These are phyloP conservation scores for Yoshiicerus persimilis DNA, from an alignment of 1,140 invertebrate species.

Conservation along the genomic window DNA sequence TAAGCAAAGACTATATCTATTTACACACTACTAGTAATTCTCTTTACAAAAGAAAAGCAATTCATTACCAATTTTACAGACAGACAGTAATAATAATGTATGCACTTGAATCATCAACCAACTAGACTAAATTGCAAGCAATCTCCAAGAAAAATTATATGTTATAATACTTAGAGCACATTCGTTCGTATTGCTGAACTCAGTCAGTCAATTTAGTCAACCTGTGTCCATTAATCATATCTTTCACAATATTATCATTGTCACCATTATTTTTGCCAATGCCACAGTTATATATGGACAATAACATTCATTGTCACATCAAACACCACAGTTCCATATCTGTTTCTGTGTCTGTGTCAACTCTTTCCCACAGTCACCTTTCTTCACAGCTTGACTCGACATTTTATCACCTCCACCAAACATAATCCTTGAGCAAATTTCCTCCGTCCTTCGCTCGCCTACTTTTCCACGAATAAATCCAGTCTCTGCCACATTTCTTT, in stretches of 20 bases:
- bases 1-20: background rate
- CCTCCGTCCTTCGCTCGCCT: background rate
- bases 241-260: background rate
- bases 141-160: no score
- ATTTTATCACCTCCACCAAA: background rate
- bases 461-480: background rate
- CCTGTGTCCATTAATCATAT: background rate
- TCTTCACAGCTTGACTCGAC: background rate
- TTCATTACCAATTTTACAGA: background rate
- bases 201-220: background rate
- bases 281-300: background rate
- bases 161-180: background rate
- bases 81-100: background rate
- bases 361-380: background rate
- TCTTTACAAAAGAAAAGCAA: background rate
- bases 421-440: background rate
- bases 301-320: background rate
- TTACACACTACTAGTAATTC: background rate
- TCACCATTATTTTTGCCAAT: background rate
- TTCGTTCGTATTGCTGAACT: background rate
- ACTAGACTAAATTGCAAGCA: background rate
- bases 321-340: background rate
- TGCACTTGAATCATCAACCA: background rate
- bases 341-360: slow-evolving; percentile 19
- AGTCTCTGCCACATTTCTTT: background rate